Evolutionary conservation across 1,140 invertebrate genomes (phyloP), one percentile per base, ranked within the genome.

Genomic region (Nomia melanderi): DNA sequence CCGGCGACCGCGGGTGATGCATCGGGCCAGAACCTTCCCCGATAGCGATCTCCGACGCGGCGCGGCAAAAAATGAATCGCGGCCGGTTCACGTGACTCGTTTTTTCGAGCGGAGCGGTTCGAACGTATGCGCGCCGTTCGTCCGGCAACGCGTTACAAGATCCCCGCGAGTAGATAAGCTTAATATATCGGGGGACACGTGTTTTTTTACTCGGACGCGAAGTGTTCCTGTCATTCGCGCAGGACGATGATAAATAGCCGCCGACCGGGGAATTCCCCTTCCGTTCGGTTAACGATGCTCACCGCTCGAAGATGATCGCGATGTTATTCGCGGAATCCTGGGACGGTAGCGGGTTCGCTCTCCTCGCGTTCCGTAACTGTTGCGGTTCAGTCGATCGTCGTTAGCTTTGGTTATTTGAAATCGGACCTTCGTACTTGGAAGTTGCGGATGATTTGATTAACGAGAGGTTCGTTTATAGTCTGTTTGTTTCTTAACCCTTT

Each of bases 1-100:
- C 11, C 31, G 44, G 9, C 20, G 57, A 12, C 8, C 29, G 29
- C 14, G 25, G 7, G 27, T 31, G 60, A 11, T 27, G 14, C 27
- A 27, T 27, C 36, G 50, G 2, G 9, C 8, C 27, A 27, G n/a
- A 29, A 14, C 23, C 39, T 29, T n/a, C 9, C 47, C 1, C n/a
- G 73, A 76, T 60, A 69, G 7, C 39, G 53, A 76, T 50, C 73
- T 76, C 54, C 11, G 23, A 27, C 8, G 23, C 25, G 23, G 27
- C 2, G 25, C 20, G 27, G 20, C 12, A 23, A 67, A 65, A 75
- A 76, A 69, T 60, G 41, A 76, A 66, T 47, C 64, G 20, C 39
- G 2, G 23, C 9, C 39, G 14, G 23, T 54, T 1, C 54, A 33
- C 36, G 12, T 23, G 36, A 57, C 11, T 33, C 12, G n/a, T 29